Evolutionary conservation across 2,113 vertebrate genomes (phyloP), one percentile per base, ranked within the genome.

Genomic region (Sander lucioperca): DNA sequence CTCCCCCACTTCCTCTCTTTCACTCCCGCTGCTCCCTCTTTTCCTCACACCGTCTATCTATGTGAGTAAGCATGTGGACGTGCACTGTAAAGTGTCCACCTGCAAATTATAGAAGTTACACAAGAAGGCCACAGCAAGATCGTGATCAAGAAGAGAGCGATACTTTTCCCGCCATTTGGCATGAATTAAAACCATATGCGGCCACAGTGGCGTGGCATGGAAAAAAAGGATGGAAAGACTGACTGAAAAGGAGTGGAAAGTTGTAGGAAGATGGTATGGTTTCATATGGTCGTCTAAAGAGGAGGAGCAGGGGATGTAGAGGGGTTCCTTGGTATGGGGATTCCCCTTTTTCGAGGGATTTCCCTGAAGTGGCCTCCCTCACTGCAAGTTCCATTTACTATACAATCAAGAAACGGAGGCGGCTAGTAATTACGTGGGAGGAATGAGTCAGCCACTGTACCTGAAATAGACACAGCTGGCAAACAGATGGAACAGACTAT

Each of bases 361-460:
- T 93, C 89, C 91, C 88, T 84, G 69, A 80, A 80, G 71, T 63
- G 25, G 56, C 85, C 77, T 68, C 89, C 85, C 64, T 85, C 54
- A 2, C 78, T 77, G 62, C 82, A 89, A 65, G 53, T 83, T 71
- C 78, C 79, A 77, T 80, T 86, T 74, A 89, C 59, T 77, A 66
- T 77, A 64, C 76, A 79, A 69, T 80, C 79, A 58, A 36, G 13
- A 16, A 87, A 43, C 9, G 80, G 81, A 56, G 12, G 62, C 56
- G 27, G n/a, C 53, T 73, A 72, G 47, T 89, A 91, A 91, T 91
- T 91, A 91, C 25, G 85, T 1, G 87, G 91, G 54, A 89, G 62
- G 77, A 89, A 86, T 94, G 89, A 93, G 91, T 94, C 91, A 92
- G 74, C 19, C 73, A 10, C 45, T 36, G 64, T 56, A 87, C 86